Percentiles rank a stretch among this genome's conserved stretches.
phyloP scores from a whole-genome alignment of 2,797 vertebrate genomes.

The Lateolabrax maculatus region DNA sequence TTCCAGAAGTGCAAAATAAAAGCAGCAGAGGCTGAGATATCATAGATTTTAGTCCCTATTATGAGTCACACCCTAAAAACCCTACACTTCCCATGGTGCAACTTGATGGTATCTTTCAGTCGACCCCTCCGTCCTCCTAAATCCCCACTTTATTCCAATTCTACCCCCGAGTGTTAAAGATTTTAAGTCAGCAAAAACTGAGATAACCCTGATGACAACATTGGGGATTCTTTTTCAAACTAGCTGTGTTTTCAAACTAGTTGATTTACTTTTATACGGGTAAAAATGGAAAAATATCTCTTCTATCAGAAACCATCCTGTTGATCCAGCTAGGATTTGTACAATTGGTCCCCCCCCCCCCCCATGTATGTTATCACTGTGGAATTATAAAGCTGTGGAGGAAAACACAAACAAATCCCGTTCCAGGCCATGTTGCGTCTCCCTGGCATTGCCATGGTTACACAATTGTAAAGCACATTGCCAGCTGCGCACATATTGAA shows the following conservation, averaged over 20 bases:
- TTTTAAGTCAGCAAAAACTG: too few species aligned
- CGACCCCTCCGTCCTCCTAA: background rate
- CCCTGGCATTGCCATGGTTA: slow-evolving; percentile 42
- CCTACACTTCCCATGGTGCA: background rate
- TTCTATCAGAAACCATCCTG: slow-evolving; percentile 7
- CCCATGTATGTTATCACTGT: background rate
- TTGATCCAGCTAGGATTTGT: slow-evolving; percentile 17
- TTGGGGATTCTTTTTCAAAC: too few species aligned
- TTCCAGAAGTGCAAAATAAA: too few species aligned
- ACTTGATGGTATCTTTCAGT: background rate
- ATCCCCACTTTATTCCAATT: background rate
- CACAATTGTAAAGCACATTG: background rate
- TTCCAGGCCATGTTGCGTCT: background rate
- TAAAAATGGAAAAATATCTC: background rate
- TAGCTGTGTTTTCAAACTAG: too few species aligned
- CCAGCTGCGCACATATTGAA: slow-evolving; percentile 32
- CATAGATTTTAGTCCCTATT: background rate
- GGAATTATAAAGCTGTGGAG: slow-evolving; percentile 8
- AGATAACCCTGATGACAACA: too few species aligned
- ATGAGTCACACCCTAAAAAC: background rate
- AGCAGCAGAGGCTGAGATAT: background rate
- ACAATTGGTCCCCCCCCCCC: background rate
- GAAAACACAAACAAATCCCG: slow-evolving; percentile 10
- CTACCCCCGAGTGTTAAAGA: too few species aligned
- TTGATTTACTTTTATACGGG: background rate